These are phyloP conservation scores for Pandion haliaetus DNA, from an alignment of 2,113 vertebrate species.

Conservation along the genomic window DNA sequence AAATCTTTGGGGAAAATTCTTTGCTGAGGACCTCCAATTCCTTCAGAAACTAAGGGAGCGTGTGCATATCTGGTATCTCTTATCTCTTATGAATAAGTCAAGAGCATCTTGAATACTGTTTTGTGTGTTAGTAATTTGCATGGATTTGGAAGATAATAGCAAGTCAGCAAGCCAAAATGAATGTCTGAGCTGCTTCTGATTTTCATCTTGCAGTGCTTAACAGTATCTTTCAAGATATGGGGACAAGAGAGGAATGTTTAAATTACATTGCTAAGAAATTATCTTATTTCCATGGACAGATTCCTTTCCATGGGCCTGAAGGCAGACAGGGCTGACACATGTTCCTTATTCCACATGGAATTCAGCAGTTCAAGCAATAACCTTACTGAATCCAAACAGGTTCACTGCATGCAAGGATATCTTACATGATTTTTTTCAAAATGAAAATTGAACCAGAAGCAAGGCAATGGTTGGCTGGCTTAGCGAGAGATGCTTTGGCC, in stretches of 20 bases:
- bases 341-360: not conserved
- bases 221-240: not conserved
- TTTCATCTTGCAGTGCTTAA: constrained; percentile 9
- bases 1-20: not conserved
- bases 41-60: not conserved
- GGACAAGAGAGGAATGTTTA: not conserved
- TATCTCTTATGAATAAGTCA: constrained; percentile 1
- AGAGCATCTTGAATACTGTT: not conserved
- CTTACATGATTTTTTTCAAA: not conserved
- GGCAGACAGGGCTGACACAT: not conserved
- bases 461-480: not conserved
- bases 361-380: not conserved
- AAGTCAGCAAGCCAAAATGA: not conserved
- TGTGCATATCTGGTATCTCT: not conserved
- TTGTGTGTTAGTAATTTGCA: not conserved
- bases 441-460: not conserved
- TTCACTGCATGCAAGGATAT: not conserved
- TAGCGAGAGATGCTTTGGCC: not conserved
- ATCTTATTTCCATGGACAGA: not conserved
- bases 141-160: not conserved
- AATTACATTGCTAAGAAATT: not conserved
- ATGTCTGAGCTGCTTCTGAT: not conserved
- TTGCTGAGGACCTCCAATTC: not conserved
- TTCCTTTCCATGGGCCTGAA: not conserved
- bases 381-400: not conserved